Evolutionary conservation across 2,113 vertebrate species (phyloP).

Genomic region (Turdus rufiventris): DNA sequence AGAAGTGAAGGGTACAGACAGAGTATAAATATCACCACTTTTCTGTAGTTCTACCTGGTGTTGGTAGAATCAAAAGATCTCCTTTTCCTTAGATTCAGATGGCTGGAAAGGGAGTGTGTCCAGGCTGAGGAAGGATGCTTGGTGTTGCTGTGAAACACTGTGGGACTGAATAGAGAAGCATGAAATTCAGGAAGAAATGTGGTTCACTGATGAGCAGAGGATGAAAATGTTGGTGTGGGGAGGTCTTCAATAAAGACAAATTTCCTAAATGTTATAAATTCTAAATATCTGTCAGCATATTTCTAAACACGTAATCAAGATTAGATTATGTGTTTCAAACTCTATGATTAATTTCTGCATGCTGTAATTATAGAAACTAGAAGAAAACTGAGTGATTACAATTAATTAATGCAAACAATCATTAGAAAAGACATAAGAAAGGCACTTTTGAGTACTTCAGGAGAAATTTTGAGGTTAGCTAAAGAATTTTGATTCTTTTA

Average conservation of each 20-base stretch:
- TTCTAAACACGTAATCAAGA: not conserved
- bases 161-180: not conserved
- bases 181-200: not conserved
- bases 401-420: not conserved
- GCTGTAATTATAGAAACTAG: not conserved
- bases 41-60: not conserved
- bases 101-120: not conserved
- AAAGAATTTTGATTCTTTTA: not conserved
- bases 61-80: not conserved
- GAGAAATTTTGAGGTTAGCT: not conserved
- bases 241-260: not conserved
- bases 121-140: not conserved
- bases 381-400: not conserved
- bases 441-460: not conserved
- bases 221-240: not conserved
- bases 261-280: not conserved
- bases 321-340: not conserved
- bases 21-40: constrained; percentile 40
- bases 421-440: not conserved
- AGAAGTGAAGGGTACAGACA: constrained; percentile 59
- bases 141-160: not conserved
- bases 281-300: not conserved
- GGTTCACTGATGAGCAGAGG: not conserved
- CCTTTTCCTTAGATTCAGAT: not conserved
- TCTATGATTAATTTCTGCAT: not conserved